These are phyloP conservation scores for Dicrurus megarhynchus DNA, from an alignment of 2,113 vertebrate genomes.

Conservation along the genomic window DNA sequence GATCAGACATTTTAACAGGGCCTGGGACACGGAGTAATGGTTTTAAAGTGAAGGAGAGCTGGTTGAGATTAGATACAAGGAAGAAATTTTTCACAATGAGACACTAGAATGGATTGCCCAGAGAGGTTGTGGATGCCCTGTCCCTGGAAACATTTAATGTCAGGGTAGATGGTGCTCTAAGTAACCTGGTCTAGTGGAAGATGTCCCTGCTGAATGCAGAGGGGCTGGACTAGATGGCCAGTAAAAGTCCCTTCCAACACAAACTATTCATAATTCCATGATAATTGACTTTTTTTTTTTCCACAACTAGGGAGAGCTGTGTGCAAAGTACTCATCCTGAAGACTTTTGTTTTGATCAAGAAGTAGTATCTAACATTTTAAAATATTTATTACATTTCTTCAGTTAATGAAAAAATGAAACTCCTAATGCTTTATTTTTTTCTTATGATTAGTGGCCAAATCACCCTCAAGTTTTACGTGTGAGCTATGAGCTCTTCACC, in stretches of 20 bases:
- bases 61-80: not conserved
- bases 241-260: not conserved
- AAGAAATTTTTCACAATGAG: not conserved
- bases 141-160: not conserved
- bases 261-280: not conserved
- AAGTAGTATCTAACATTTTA: not conserved
- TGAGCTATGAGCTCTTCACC: not conserved
- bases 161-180: not conserved
- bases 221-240: not conserved
- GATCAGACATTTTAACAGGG: not conserved
- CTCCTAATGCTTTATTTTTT: not conserved
- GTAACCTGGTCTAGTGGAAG: not conserved
- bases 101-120: not conserved
- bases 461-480: not conserved
- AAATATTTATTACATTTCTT: not conserved
- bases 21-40: not conserved
- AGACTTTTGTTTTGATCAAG: not conserved
- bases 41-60: not conserved
- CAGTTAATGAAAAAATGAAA: not conserved
- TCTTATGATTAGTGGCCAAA: not conserved
- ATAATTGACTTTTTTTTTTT: not conserved
- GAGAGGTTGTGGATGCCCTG: not conserved
- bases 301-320: not conserved
- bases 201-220: not conserved
- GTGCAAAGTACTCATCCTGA: not conserved